These are phyloP conservation scores for Brachyptera risi DNA, from an alignment of 2,888 invertebrate species.

Conservation along the genomic window DNA sequence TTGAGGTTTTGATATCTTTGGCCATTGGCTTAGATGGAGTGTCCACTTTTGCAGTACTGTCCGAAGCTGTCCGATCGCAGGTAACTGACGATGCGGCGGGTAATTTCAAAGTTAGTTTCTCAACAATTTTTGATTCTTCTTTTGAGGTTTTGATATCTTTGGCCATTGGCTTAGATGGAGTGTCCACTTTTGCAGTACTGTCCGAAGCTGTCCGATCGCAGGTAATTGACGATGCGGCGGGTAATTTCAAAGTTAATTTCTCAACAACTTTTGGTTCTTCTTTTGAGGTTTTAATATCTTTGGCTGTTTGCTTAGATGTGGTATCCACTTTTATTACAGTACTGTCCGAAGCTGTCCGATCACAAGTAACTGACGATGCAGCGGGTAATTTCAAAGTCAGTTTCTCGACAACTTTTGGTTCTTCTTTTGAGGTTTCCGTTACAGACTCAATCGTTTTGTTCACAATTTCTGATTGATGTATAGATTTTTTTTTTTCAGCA, in stretches of 20 bases:
- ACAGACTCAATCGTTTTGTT: neutral
- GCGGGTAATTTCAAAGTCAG: constrained; percentile 36
- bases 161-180: neutral
- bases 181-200: neutral
- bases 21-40: neutral
- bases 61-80: constrained; percentile 35
- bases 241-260: constrained; percentile 28
- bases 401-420: constrained; percentile 25
- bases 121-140: constrained; percentile 39
- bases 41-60: neutral
- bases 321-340: neutral
- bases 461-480: neutral
- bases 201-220: constrained; percentile 35
- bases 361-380: neutral
- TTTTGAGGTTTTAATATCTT: constrained; percentile 43
- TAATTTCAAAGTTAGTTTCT: constrained; percentile 29
- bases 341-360: constrained; percentile 35
- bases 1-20: constrained; percentile 41
- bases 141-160: constrained; percentile 41
- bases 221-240: constrained; percentile 33
- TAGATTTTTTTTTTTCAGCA: constrained; percentile 10
- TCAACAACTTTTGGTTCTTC: constrained; percentile 35
- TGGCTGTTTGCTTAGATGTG: neutral
- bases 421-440: constrained; percentile 2
- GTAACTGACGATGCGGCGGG: constrained; percentile 33